A percentile compares a stretch with the other conserved stretches of the same genome.
Evolutionary conservation across 2,888 invertebrate species (phyloP).

Genomic region (Vannuccia rotundouncinata): DNA sequence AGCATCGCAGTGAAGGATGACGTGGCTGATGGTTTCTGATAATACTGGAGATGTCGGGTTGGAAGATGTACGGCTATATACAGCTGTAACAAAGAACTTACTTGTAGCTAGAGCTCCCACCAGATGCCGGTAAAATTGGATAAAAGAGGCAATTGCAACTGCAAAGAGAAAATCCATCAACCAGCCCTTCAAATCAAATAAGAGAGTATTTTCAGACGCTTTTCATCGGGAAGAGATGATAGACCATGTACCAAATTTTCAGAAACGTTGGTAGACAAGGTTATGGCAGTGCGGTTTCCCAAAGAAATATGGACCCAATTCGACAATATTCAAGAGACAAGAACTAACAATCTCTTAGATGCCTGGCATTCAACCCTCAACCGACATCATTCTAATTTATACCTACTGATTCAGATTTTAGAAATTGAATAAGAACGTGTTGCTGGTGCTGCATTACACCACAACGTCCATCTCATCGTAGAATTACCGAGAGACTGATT

Average conservation of each 20-base stretch:
- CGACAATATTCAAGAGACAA: constrained; percentile 6
- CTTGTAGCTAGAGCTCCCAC: constrained; percentile 4
- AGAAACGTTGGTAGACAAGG: background rate
- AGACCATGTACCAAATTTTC: constrained; percentile 1
- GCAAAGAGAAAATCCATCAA: constrained; percentile 1
- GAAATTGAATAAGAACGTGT: constrained; percentile 11
- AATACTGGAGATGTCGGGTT: constrained; percentile 23
- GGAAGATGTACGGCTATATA: constrained; percentile 8
- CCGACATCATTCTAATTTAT: constrained; percentile 24
- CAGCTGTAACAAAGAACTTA: constrained; percentile 16
- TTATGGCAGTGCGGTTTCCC: constrained; percentile 6
- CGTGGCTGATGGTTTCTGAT: too few relatives aligned
- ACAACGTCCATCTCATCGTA: constrained; percentile 22
- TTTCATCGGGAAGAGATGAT: constrained; percentile 5
- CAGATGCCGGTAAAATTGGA: constrained; percentile 11
- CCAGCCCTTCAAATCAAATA: constrained; percentile 18
- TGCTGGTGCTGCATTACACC: constrained; percentile 15
- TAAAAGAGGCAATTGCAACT: background rate
- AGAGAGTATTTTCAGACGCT: constrained; percentile 26
- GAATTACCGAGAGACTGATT: constrained; percentile 20
- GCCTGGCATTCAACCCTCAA: constrained; percentile 14
- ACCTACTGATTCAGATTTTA: constrained; percentile 23
- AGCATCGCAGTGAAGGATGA: too few relatives aligned
- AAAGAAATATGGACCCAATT: constrained; percentile 18
- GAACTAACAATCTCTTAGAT: background rate